Evolutionary conservation across 2,797 vertebrate genomes (phyloP), one percentile per base, ranked within the genome.

Genomic region (Sitta carolinensis): DNA sequence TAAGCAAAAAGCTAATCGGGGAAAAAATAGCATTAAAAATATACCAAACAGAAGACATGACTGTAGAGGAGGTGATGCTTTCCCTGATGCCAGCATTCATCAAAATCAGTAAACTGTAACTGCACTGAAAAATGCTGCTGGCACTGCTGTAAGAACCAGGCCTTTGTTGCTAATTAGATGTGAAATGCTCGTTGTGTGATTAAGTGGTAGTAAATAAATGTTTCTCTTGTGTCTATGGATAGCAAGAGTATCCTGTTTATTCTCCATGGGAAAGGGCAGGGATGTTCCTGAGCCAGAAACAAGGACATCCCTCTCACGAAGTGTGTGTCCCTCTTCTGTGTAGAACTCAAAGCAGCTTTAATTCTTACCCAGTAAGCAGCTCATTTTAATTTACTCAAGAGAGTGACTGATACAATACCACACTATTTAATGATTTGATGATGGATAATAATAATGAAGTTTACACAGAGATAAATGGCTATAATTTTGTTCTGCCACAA

Each of bases 141-240:
- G 51, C 84, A 27, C 22, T 75, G 79, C 69, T 84, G 15, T 23
- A 72, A 85, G 89, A 96, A 57, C 64, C 63, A 86, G 79, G 43
- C 78, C 62, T 91, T 91, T 91, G 84, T 85, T 93, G 16, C 73
- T 95, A 93, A 91, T 91, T 72, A 84, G 84, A 91, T 75, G 45
- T 93, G 91, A 94, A 94, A 81, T 95, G 54, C 81, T 91, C 5
- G 1, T 87, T 87, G 62, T 91, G 75, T 87, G 90, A 55, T 91
- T 84, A 96, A 93, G 78, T 87, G 79, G 40, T 78, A 52, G 82
- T 87, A 87, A 92, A 85, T 91, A 92, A 91, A 83, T 78, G 94
- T 95, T 95, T 89, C 64, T 89, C 64, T 89, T 95, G 68, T 58
- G 51, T 63, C 18, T 88, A 50, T 26, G 70, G 80, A 19, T 72